phyloP scores from a whole-genome alignment of 1,140 invertebrate genomes.

The Zaprionus gabonicus region DNA sequence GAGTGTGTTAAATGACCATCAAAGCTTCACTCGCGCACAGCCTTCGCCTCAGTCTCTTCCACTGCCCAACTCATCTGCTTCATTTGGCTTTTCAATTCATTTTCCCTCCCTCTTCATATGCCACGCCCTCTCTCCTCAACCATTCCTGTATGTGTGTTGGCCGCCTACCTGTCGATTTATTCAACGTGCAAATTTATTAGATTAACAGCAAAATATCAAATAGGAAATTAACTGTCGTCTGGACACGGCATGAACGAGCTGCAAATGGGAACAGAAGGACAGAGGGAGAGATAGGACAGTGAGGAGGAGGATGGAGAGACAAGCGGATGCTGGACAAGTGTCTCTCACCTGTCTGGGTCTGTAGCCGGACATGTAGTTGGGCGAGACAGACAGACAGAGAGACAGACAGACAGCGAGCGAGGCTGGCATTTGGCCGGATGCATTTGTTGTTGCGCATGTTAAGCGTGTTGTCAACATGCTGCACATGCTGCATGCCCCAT shows the following conservation, averaged over 20 bases:
- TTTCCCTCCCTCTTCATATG: constrained; percentile 2
- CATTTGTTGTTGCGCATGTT: constrained; percentile 13
- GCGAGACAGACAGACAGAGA: background rate
- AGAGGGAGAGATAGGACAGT: no score
- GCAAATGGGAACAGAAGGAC: background rate
- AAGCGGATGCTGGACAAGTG: constrained; percentile 40
- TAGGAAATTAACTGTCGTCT: constrained; percentile 82
- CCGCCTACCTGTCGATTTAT: constrained; percentile 46
- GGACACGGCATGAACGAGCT: constrained; percentile 37
- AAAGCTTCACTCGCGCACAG: background rate
- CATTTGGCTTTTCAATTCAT: constrained; percentile 45
- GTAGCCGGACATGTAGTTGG: constrained; percentile 16
- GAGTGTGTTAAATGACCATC: constrained; percentile 5
- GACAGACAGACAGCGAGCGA: background rate
- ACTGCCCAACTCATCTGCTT: constrained; percentile 13
- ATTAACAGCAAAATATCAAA: constrained; percentile 82
- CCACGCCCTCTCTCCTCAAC: background rate
- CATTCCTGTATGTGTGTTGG: background rate
- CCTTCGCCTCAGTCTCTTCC: background rate
- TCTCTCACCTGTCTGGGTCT: constrained; percentile 34
- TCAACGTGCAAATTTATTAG: constrained; percentile 76
- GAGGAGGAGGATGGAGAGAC: background rate
- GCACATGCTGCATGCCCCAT: background rate
- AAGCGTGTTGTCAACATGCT: constrained; percentile 18
- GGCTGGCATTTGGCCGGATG: background rate